phyloP scores from a whole-genome alignment of 2,797 vertebrate species.

The Chelmon rostratus region DNA sequence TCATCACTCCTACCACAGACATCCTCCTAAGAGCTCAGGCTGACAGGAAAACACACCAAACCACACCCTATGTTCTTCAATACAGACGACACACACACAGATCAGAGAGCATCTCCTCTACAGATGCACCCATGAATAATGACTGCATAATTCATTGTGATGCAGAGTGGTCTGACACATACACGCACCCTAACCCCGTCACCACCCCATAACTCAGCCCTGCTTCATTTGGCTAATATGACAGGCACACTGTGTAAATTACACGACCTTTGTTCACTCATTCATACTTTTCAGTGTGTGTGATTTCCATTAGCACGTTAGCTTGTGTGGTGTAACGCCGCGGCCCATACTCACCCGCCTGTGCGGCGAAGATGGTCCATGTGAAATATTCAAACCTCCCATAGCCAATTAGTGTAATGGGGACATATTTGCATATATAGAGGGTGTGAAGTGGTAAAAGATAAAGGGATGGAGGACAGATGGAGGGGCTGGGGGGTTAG shows the following conservation, averaged over 20 bases:
- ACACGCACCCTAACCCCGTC: background rate
- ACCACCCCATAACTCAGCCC: slow-evolving; percentile 50
- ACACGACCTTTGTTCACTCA: slow-evolving; percentile 59
- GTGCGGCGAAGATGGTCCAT: slow-evolving; percentile 22
- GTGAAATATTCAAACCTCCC: slow-evolving; percentile 67
- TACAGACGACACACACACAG: slow-evolving; percentile 8
- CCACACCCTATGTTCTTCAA: slow-evolving; percentile 13
- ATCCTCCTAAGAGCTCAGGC: slow-evolving; percentile 23
- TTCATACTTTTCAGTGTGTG: slow-evolving; percentile 37
- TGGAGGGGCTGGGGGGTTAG: slow-evolving; percentile 6
- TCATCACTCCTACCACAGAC: background rate
- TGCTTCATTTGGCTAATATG: slow-evolving; percentile 74
- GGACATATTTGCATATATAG: slow-evolving; percentile 63
- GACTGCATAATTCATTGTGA: slow-evolving; percentile 59
- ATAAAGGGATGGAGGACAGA: slow-evolving; percentile 28
- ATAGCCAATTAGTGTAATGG: slow-evolving; percentile 74
- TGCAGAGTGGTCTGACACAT: slow-evolving; percentile 23
- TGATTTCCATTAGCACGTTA: slow-evolving; percentile 46
- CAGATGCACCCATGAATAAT: slow-evolving; percentile 54
- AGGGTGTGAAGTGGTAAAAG: slow-evolving; percentile 22
- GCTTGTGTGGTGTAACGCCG: slow-evolving; percentile 30
- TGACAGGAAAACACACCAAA: slow-evolving; percentile 4
- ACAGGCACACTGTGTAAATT: slow-evolving; percentile 65
- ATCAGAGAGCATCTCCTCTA: slow-evolving; percentile 31
- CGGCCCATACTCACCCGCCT: slow-evolving; percentile 7